Conservation (phyloP, 2,113 vertebrate genomes). For the Barnardius zonarius region DNA sequence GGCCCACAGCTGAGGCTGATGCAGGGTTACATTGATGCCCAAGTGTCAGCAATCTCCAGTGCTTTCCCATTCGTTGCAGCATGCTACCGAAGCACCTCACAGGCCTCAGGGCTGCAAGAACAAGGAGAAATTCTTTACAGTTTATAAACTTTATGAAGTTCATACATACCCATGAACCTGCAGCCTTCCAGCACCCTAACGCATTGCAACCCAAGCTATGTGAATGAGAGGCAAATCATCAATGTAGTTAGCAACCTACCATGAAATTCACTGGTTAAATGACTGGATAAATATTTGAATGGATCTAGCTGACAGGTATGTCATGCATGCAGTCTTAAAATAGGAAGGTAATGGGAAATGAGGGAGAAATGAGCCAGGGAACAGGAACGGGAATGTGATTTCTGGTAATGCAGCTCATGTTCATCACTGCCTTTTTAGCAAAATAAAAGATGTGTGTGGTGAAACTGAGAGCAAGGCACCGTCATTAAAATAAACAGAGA, state of each 20-base stretch:
- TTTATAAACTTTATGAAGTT: background rate
- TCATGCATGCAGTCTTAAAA: slow-evolving; percentile 42
- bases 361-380: slow-evolving; percentile 50
- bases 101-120: background rate
- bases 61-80: background rate
- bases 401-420: slow-evolving; percentile 27
- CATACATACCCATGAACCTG: background rate
- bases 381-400: slow-evolving; percentile 40
- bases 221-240: slow-evolving; percentile 35
- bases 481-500: background rate
- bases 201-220: fast-evolving
- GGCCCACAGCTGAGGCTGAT: background rate
- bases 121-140: background rate
- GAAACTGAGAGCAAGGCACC: background rate
- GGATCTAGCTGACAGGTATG: slow-evolving; percentile 46
- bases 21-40: background rate
- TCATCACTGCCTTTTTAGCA: slow-evolving; percentile 5
- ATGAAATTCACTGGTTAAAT: slow-evolving; percentile 35
- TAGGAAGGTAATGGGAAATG: slow-evolving; percentile 51
- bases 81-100: background rate
- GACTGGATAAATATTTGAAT: slow-evolving; percentile 49
- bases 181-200: background rate
- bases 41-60: background rate
- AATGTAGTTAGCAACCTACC: background rate
- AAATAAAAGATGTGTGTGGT: background rate